Percentiles rank a stretch among this genome's conserved stretches.
Conservation (phyloP, 2,888 invertebrate species). For the Gortyna flavago region DNA sequence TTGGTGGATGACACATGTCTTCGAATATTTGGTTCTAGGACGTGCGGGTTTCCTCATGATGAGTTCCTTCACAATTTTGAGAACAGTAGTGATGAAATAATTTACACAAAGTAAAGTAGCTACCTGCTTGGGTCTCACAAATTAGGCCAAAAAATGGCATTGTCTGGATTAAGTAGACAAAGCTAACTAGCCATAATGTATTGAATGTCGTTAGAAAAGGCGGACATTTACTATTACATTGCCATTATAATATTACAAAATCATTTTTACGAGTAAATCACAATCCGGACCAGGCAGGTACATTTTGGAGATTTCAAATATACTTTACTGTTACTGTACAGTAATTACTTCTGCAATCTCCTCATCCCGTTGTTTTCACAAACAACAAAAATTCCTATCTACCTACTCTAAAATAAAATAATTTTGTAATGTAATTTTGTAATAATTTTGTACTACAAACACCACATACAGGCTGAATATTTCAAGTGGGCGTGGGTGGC, state of each 20-base stretch:
- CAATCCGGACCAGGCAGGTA: not conserved
- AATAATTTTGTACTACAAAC: no score
- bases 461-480: no score
- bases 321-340: not conserved
- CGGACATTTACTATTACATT: not conserved
- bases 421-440: no score
- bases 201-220: not conserved
- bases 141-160: not conserved
- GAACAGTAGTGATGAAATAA: not conserved
- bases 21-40: not conserved
- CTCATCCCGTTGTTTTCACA: not conserved
- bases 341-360: not conserved
- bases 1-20: not conserved
- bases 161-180: not conserved
- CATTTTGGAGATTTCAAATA: not conserved
- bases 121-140: no score
- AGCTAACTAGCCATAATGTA: not conserved
- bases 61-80: not conserved
- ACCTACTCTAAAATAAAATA: not conserved
- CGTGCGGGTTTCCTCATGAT: not conserved
- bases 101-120: not conserved
- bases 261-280: not conserved
- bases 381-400: not conserved
- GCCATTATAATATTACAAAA: slow-evolving; percentile 4
- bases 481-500: no score